Conservation (phyloP, 1,140 invertebrate genomes). For the Lasaia peninsularis region DNA sequence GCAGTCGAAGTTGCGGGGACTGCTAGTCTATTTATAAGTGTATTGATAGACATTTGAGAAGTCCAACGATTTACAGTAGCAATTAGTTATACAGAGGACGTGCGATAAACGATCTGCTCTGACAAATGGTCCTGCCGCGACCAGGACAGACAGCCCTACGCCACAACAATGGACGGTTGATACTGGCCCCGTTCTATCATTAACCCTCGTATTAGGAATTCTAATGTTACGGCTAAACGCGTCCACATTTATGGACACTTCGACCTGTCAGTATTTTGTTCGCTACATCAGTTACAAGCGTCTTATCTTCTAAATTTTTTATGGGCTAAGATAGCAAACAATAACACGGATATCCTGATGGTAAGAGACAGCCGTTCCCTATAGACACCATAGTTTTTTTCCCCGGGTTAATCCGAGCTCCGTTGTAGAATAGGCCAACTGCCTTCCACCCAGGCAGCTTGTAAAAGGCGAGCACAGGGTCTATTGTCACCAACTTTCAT, state of each 20-base stretch:
- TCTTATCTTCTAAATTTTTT: too few relatives aligned
- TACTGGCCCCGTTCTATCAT: constrained; percentile 45
- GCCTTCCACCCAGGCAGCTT: too few relatives aligned
- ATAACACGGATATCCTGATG: too few relatives aligned
- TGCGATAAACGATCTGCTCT: constrained; percentile 58
- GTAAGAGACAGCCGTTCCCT: too few relatives aligned
- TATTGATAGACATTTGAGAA: constrained; percentile 33
- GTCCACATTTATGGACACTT: constrained; percentile 1
- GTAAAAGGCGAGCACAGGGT: too few relatives aligned
- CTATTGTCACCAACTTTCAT: too few relatives aligned
- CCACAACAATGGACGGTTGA: constrained; percentile 49
- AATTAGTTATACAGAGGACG: constrained; percentile 65
- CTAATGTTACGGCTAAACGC: constrained; percentile 15
- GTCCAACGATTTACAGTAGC: constrained; percentile 59
- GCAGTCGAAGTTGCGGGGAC: too few relatives aligned
- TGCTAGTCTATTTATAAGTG: not conserved
- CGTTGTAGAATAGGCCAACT: too few relatives aligned
- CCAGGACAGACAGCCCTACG: constrained; percentile 42
- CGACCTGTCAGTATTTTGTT: not conserved
- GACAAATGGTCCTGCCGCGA: constrained; percentile 48
- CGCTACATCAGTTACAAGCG: not conserved
- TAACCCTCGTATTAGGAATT: constrained; percentile 23
- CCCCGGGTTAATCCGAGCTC: too few relatives aligned
- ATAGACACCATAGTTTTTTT: too few relatives aligned
- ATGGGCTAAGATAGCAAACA: too few relatives aligned